Evolutionary conservation across 2,113 vertebrate species (phyloP).

Genomic region (Gymnobelideus leadbeateri): DNA sequence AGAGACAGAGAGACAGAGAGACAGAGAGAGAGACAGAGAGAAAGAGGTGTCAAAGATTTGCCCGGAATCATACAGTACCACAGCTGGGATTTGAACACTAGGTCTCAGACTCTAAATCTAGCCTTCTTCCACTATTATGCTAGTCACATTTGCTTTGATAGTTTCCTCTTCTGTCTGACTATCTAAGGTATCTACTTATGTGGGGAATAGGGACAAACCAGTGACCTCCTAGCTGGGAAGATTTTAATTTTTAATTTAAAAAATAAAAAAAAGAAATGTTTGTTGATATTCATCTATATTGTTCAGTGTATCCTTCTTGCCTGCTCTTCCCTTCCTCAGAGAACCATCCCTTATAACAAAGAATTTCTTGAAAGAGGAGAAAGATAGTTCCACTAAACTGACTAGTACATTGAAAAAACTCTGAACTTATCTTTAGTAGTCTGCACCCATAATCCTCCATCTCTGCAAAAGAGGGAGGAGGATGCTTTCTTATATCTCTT

Average conservation of each 20-base stretch:
- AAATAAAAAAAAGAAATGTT: neutral
- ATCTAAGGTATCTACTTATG: neutral
- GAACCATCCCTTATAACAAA: neutral
- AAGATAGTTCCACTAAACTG: neutral
- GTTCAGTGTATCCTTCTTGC: neutral
- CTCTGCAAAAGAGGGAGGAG: neutral
- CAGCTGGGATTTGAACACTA: neutral
- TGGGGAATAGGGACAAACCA: neutral
- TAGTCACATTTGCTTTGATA: neutral
- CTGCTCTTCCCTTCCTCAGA: neutral
- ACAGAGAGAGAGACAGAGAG: too few relatives aligned
- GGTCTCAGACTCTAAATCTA: neutral
- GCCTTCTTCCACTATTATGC: neutral
- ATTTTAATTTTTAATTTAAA: slow-evolving; percentile 1
- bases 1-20: too few relatives aligned
- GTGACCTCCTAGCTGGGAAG: neutral
- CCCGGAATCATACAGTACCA: neutral
- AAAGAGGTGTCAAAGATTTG: neutral
- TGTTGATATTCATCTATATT: neutral
- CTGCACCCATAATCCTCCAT: neutral
- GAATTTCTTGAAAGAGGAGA: neutral
- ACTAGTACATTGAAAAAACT: neutral
- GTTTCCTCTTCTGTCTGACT: neutral
- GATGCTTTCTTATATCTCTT: neutral
- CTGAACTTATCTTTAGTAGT: neutral